Evolutionary conservation across 64 coral and sea anemone genomes (phyloP), one percentile per base, ranked within the genome.

Genomic region (Montipora sp.): DNA sequence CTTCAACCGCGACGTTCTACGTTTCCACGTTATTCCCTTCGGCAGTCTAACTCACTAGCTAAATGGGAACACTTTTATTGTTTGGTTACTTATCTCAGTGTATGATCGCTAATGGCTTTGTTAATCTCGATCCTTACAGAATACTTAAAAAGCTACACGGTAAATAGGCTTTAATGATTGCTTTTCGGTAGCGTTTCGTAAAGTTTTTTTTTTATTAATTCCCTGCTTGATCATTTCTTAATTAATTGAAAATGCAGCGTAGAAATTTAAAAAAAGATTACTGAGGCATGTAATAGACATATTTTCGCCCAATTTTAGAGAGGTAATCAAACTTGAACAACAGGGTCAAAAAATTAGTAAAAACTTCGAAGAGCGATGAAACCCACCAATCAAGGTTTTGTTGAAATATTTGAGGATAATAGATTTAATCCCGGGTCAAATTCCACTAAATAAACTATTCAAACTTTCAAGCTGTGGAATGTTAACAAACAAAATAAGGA

Each of bases 181-280:
- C 36, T 36, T 36, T 36, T 36, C 36, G 36, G 36, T 36, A 36
- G 36, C 36, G 36, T 36, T 36, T 36, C 36, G 36, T 36, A 36
- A 36, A 36, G 36, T 36, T 36, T 36, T 36, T 36, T 27, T 36
- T 36, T 36, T 73, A 11, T 23, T 48, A 71, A 16, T 71, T 71
- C 19, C 68, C 46, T 71, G 65, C 50, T 49, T 5, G 36, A 36
- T 36, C 36, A 36, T 36, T 36, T 36, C 1, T 36, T 36, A 36
- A 27, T 85, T 85, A 71, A 85, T 85, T 85, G 45, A 71, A 69
- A 85, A 49, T 48, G 16, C 71, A 18, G 63, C 18, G 47, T 18
- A 67, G 16, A 27, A 59, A 83, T 83, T 83, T 36, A 83, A 68
- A 61, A 67, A 14, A 9, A 15, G 13, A 69, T 68, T 67, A 67